These are phyloP conservation scores for Malurus elegans DNA, from an alignment of 2,113 vertebrate genomes.

Conservation along the genomic window DNA sequence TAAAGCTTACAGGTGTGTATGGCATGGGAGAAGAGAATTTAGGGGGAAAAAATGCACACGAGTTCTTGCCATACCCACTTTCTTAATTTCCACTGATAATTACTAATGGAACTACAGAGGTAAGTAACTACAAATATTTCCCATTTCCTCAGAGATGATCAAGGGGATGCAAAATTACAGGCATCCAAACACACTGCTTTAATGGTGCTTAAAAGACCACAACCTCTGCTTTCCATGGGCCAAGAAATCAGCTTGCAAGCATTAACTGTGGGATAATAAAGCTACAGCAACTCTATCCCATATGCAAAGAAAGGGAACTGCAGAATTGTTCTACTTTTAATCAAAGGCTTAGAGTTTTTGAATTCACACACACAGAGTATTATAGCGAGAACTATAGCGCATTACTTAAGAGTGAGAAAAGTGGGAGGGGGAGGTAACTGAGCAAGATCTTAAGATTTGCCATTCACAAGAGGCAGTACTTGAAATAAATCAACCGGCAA, in stretches of 20 bases:
- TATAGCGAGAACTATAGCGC: not conserved
- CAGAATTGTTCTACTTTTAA: not conserved
- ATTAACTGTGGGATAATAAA: not conserved
- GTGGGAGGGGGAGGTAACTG: not conserved
- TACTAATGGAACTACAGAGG: not conserved
- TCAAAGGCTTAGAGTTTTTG: not conserved
- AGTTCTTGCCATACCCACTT: not conserved
- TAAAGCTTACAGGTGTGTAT: not conserved
- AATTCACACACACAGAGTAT: not conserved
- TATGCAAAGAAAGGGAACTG: not conserved
- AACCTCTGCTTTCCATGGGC: not conserved
- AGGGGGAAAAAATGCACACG: rapidly evolving
- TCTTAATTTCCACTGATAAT: not conserved
- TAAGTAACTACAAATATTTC: not conserved
- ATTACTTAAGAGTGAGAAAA: not conserved
- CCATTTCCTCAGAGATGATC: not conserved
- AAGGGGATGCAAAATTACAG: not conserved
- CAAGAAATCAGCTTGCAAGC: not conserved
- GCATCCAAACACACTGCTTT: not conserved
- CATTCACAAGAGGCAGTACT: not conserved
- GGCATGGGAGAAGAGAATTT: not conserved
- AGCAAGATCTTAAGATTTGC: not conserved
- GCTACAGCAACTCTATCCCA: not conserved
- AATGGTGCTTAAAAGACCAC: not conserved
- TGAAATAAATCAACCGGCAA: not conserved